A percentile compares a stretch with the other conserved stretches of the same genome.
These are phyloP conservation scores for Pipa parva DNA, from an alignment of 2,113 vertebrate genomes.

Conservation along the genomic window DNA sequence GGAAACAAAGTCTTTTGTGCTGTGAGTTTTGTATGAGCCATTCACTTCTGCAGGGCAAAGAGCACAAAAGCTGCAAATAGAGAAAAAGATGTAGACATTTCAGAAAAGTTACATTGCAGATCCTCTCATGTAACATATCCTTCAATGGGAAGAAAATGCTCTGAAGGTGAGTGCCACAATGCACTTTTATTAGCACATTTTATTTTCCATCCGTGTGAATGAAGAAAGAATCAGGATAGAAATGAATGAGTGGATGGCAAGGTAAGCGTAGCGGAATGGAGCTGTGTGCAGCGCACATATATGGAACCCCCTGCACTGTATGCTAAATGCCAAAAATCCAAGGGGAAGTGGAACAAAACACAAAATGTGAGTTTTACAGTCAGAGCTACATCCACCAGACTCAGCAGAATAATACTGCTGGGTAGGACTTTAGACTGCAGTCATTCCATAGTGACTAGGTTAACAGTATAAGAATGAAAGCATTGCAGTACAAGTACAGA, in stretches of 20 bases:
- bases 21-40: conserved; percentile 78
- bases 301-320: neutral
- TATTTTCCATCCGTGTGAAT: neutral
- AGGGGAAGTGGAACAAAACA: too few species aligned
- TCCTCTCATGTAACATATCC: neutral
- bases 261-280: neutral
- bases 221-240: neutral
- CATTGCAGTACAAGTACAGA: neutral
- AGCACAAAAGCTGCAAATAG: conserved; percentile 75
- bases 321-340: neutral
- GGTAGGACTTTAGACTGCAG: too few species aligned
- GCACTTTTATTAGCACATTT: neutral
- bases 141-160: conserved; percentile 46
- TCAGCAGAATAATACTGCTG: too few species aligned
- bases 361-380: too few species aligned
- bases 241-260: neutral
- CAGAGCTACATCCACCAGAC: too few species aligned
- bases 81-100: conserved; percentile 37
- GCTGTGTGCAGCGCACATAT: neutral
- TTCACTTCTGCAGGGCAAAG: conserved; percentile 66
- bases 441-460: neutral
- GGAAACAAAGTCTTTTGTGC: conserved; percentile 90
- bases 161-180: conserved; percentile 54
- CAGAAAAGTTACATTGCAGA: conserved; percentile 58
- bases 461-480: neutral